Conservation (phyloP, 2,113 vertebrate species). For the Apteryx mantelli region DNA sequence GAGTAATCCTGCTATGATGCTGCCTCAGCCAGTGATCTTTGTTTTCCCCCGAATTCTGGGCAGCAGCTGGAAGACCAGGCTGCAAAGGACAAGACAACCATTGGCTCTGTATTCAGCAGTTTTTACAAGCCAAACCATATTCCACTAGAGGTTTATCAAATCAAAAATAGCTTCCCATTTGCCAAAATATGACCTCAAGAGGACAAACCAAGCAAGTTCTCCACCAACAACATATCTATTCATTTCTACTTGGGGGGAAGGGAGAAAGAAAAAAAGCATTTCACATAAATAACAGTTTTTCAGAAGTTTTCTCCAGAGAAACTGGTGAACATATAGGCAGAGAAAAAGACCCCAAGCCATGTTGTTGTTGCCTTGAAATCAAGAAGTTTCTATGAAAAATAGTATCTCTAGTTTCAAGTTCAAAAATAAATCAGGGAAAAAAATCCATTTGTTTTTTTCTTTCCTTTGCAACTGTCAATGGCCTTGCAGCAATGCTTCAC, state of each 20-base stretch:
- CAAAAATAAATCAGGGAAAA: constrained; percentile 19
- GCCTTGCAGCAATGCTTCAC: neutral
- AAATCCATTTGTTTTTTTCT: neutral
- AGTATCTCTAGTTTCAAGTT: neutral
- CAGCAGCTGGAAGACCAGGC: neutral
- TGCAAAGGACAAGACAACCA: constrained; percentile 35
- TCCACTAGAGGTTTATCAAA: constrained; percentile 42
- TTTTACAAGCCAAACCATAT: constrained; percentile 49
- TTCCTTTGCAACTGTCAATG: neutral
- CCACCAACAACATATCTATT: constrained; percentile 44
- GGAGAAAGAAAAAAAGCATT: neutral
- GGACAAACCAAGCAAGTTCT: constrained; percentile 36
- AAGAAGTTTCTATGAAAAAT: constrained; percentile 9
- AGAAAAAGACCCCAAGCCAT: neutral
- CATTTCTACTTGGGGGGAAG: constrained; percentile 1
- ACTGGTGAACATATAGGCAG: neutral
- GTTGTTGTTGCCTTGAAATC: neutral
- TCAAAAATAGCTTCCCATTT: constrained; percentile 14
- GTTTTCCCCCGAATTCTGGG: neutral
- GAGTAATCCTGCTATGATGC: neutral
- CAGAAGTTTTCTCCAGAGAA: constrained; percentile 33
- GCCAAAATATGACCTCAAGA: constrained; percentile 49
- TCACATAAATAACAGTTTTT: constrained; percentile 27
- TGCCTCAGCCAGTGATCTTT: neutral
- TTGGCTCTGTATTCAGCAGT: neutral